Evolutionary conservation across 2,888 invertebrate genomes (phyloP).

Genomic region (Spilosoma lubricipeda): DNA sequence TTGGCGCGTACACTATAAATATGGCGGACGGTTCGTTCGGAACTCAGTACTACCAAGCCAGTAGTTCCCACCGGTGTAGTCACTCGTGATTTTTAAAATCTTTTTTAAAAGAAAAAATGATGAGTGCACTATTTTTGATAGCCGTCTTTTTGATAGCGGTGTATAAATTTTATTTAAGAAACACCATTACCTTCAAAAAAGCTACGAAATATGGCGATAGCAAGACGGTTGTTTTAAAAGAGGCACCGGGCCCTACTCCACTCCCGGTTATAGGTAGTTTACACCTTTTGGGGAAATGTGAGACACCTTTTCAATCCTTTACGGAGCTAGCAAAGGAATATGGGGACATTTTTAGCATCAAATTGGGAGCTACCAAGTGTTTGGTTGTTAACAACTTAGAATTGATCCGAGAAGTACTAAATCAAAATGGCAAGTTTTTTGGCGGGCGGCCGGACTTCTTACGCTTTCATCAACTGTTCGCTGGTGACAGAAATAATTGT

Average conservation of each 20-base stretch:
- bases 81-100: constrained; percentile 69
- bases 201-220: constrained; percentile 60
- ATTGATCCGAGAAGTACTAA: constrained; percentile 91
- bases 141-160: constrained; percentile 62
- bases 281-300: constrained; percentile 88
- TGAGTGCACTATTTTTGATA: constrained; percentile 76
- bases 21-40: constrained; percentile 28
- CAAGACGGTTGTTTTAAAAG: constrained; percentile 58
- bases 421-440: constrained; percentile 93
- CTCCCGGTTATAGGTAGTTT: constrained; percentile 90
- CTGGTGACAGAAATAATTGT: constrained; percentile 95
- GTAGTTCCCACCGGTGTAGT: constrained; percentile 73
- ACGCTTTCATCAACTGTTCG: constrained; percentile 93
- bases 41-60: constrained; percentile 61
- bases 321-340: constrained; percentile 89
- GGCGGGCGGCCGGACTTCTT: constrained; percentile 94
- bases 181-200: constrained; percentile 59
- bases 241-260: constrained; percentile 89
- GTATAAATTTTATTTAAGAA: constrained; percentile 68
- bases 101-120: constrained; percentile 73
- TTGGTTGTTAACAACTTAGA: constrained; percentile 91
- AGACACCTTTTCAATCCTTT: constrained; percentile 90
- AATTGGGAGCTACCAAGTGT: constrained; percentile 89
- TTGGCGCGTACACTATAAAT: constrained; percentile 56
- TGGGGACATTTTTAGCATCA: constrained; percentile 90